These are phyloP conservation scores for Conistra vaccinii DNA, from an alignment of 2,888 invertebrate species.

Conservation along the genomic window DNA sequence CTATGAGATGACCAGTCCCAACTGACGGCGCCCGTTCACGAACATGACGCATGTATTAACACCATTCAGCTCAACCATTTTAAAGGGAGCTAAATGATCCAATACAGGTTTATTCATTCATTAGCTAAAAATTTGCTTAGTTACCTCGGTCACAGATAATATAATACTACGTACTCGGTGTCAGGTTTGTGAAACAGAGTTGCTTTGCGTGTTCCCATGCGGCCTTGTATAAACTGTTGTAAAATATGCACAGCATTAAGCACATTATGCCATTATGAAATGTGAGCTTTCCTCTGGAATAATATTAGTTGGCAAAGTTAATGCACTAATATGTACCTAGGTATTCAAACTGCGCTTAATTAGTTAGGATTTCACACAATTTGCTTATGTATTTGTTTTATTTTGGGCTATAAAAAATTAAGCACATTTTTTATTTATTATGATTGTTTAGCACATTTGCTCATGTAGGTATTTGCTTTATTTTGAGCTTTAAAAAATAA, in stretches of 20 bases:
- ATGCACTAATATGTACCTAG: background rate
- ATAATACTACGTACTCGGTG: too few species aligned
- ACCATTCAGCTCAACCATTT: too few species aligned
- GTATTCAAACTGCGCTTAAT: background rate
- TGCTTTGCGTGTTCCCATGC: slow-evolving; percentile 27
- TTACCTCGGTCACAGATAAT: too few species aligned
- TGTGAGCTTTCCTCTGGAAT: slow-evolving; percentile 7
- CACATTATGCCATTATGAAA: slow-evolving; percentile 11
- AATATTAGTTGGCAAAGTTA: background rate
- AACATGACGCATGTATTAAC: too few species aligned
- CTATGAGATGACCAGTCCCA: too few species aligned
- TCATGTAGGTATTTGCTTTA: background rate
- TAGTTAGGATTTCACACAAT: background rate
- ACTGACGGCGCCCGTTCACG: too few species aligned
- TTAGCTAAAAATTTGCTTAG: slow-evolving; percentile 5
- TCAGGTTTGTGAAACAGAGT: slow-evolving; percentile 7
- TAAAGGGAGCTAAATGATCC: too few species aligned
- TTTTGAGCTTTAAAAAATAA: background rate
- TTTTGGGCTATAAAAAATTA: background rate
- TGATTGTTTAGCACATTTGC: too few species aligned
- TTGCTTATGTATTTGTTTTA: background rate
- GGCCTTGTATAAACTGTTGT: background rate
- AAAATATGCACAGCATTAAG: slow-evolving; percentile 35
- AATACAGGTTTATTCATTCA: slow-evolving; percentile 38
- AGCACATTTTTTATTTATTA: background rate